Evolutionary conservation across 2,797 vertebrate genomes (phyloP).

Genomic region (Rachycentron canadum): DNA sequence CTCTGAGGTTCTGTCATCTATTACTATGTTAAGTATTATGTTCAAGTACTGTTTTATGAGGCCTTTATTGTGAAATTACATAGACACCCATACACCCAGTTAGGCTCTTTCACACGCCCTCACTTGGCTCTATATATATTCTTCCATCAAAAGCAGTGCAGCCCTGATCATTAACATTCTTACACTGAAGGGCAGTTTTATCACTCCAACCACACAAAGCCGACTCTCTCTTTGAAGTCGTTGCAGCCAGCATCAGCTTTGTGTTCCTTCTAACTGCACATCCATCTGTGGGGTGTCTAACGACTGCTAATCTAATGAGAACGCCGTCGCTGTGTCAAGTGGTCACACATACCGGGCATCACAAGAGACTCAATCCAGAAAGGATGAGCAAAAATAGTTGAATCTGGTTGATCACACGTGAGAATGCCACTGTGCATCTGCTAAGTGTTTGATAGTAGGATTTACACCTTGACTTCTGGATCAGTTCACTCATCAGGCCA

Average conservation of each 20-base stretch:
- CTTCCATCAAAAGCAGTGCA: slow-evolving; percentile 64
- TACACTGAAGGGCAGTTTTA: slow-evolving; percentile 75
- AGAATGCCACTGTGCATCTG: slow-evolving; percentile 34
- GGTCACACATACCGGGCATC: slow-evolving; percentile 8
- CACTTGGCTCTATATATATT: slow-evolving; percentile 75
- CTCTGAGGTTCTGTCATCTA: slow-evolving; percentile 44
- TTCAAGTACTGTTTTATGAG: slow-evolving; percentile 47
- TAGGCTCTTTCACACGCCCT: slow-evolving; percentile 75
- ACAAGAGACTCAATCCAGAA: neutral
- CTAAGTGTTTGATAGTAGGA: slow-evolving; percentile 55
- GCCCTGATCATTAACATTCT: slow-evolving; percentile 82
- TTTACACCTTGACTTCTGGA: slow-evolving; percentile 64
- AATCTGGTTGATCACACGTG: slow-evolving; percentile 26
- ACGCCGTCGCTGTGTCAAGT: slow-evolving; percentile 17
- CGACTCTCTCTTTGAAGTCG: slow-evolving; percentile 74
- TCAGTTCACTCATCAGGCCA: slow-evolving; percentile 50
- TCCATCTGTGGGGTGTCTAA: slow-evolving; percentile 43
- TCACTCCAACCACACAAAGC: slow-evolving; percentile 68
- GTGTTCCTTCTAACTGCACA: slow-evolving; percentile 21
- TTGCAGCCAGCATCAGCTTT: slow-evolving; percentile 30
- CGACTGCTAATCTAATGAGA: slow-evolving; percentile 37
- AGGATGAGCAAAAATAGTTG: slow-evolving; percentile 45
- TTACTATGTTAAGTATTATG: slow-evolving; percentile 40
- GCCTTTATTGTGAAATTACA: slow-evolving; percentile 68
- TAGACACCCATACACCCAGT: slow-evolving; percentile 58